Percentiles rank a stretch among this genome's conserved stretches.
Conservation (phyloP, 2,113 vertebrate species). For the Ondatra zibethicus region DNA sequence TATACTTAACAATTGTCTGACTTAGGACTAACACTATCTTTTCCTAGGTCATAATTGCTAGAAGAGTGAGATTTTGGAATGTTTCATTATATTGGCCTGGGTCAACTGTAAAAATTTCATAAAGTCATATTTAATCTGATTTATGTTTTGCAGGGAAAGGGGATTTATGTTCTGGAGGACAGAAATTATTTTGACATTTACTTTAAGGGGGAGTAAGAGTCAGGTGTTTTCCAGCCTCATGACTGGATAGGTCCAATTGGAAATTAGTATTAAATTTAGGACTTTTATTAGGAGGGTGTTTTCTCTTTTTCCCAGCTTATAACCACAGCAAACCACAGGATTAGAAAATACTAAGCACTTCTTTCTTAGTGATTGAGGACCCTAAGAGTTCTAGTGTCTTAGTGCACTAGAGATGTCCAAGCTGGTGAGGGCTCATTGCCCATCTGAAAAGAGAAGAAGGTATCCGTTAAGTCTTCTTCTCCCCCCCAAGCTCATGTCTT, state of each 20-base stretch:
- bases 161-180: background rate
- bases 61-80: background rate
- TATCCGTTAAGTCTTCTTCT: background rate
- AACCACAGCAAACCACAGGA: background rate
- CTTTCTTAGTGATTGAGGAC: background rate
- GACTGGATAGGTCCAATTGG: background rate
- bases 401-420: too few species aligned
- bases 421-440: background rate
- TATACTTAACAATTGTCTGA: background rate
- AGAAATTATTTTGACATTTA: background rate
- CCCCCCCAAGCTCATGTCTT: background rate
- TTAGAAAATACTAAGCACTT: background rate
- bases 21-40: background rate
- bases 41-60: too few species aligned
- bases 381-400: background rate
- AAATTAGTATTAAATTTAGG: background rate
- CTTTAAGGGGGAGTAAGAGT: background rate
- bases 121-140: background rate
- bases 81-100: background rate
- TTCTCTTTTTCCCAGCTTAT: background rate
- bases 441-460: background rate
- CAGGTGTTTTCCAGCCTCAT: background rate
- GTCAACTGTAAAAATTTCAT: background rate
- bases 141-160: background rate
- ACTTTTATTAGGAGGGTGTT: background rate